These are phyloP conservation scores for Agrochola lychnidis DNA, from an alignment of 2,888 invertebrate species.

Conservation along the genomic window DNA sequence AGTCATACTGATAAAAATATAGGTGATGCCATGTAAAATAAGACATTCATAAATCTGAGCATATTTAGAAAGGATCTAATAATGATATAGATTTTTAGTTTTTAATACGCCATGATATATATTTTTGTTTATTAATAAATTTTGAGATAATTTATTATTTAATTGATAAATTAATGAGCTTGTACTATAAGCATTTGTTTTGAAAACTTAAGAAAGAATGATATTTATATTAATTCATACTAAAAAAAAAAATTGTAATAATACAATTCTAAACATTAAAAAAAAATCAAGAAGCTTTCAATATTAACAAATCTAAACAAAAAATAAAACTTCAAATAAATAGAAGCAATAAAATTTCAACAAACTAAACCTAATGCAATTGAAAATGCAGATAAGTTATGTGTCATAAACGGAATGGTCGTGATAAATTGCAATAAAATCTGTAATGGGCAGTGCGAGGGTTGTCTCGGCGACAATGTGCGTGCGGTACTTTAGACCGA, in stretches of 20 bases:
- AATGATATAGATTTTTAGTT: neutral
- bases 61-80: too few relatives aligned
- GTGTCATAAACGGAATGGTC: constrained; percentile 65
- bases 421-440: constrained; percentile 71
- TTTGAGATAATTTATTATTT: too few relatives aligned
- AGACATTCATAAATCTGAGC: neutral
- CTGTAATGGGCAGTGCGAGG: constrained; percentile 56
- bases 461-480: constrained; percentile 62
- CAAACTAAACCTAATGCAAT: constrained; percentile 61
- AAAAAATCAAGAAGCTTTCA: too few relatives aligned
- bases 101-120: too few relatives aligned
- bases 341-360: constrained; percentile 41
- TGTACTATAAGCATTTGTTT: too few relatives aligned
- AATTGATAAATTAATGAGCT: too few relatives aligned
- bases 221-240: too few relatives aligned
- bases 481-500: constrained; percentile 56
- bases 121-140: too few relatives aligned
- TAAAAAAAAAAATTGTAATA: too few relatives aligned
- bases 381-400: constrained; percentile 69
- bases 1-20: neutral
- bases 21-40: neutral
- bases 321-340: neutral
- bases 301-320: neutral
- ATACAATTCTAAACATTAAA: too few relatives aligned
- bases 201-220: too few relatives aligned